Conservation (phyloP, 37 sponge, comb jelly and placozoan genomes). For the Ianthella basta region DNA sequence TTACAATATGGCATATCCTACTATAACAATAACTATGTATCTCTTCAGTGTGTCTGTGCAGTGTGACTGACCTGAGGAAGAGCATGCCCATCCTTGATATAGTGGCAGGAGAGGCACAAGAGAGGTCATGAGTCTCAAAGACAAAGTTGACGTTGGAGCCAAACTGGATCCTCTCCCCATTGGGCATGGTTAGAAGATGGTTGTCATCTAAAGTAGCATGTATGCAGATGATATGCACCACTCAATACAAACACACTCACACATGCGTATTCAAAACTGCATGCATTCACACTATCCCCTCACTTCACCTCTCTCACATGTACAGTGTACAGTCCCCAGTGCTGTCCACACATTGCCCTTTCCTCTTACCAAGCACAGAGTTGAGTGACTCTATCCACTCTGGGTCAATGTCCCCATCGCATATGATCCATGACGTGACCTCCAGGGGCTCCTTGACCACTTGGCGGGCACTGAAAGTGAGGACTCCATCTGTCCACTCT, state of each 20-base stretch:
- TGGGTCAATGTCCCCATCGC: slow-evolving; percentile 99
- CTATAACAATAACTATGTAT: too few species aligned
- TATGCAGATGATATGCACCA: neutral
- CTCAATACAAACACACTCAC: neutral
- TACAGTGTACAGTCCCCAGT: neutral
- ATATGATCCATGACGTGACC: slow-evolving; percentile 94
- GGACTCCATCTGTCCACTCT: slow-evolving; percentile 98
- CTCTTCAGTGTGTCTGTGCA: too few species aligned
- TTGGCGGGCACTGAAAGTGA: slow-evolving; percentile 91
- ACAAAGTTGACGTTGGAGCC: slow-evolving; percentile 99
- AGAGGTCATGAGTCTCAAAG: slow-evolving; percentile 99
- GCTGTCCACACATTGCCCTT: too few species aligned
- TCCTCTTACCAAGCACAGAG: slow-evolving; percentile 95
- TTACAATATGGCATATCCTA: too few species aligned
- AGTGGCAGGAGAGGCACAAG: slow-evolving; percentile 98
- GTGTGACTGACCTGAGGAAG: slow-evolving; percentile 87
- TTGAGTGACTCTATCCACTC: slow-evolving; percentile 99
- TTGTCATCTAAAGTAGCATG: neutral
- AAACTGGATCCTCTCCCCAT: slow-evolving; percentile 99
- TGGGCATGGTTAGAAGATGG: slow-evolving; percentile 95
- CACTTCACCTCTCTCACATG: neutral
- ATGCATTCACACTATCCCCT: neutral
- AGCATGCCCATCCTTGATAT: slow-evolving; percentile 99
- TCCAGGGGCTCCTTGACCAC: slow-evolving; percentile 85
- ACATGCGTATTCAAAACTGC: neutral